These are phyloP conservation scores for Contarinia nasturtii DNA, from an alignment of 1,140 invertebrate species.

Conservation along the genomic window DNA sequence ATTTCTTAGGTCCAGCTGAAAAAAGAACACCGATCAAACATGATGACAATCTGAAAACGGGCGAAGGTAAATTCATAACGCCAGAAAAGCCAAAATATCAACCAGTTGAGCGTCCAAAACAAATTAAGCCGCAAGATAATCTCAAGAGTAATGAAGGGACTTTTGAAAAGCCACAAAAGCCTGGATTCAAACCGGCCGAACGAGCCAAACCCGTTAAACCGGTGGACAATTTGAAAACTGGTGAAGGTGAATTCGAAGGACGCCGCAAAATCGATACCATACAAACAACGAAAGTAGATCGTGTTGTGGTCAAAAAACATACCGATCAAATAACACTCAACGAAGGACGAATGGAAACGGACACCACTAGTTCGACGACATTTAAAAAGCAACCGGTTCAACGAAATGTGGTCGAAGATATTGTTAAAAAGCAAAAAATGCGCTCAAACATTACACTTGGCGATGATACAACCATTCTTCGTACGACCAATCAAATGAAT, in stretches of 20 bases:
- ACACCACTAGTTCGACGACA: not conserved
- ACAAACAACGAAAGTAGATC: not conserved
- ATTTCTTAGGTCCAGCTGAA: conserved; percentile 23
- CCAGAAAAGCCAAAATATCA: conserved; percentile 22
- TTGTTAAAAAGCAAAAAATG: conserved; percentile 32
- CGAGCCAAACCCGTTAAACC: conserved; percentile 26
- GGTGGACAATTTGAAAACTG: conserved; percentile 35
- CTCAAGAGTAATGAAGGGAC: conserved; percentile 26
- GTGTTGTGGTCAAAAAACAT: conserved; percentile 17
- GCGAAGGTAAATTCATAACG: conserved; percentile 20
- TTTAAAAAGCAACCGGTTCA: not conserved
- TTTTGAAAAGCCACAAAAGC: conserved; percentile 27
- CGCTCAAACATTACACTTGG: conserved; percentile 42
- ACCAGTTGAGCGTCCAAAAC: conserved; percentile 24
- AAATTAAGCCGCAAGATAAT: conserved; percentile 24
- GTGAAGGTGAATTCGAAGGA: conserved; percentile 9
- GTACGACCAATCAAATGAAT: conserved; percentile 37
- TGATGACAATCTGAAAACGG: conserved; percentile 31
- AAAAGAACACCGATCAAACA: conserved; percentile 24
- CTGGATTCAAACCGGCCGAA: conserved; percentile 27
- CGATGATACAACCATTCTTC: conserved; percentile 28
- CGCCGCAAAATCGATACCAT: not conserved
- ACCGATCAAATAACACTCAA: conserved; percentile 20
- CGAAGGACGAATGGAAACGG: not conserved
- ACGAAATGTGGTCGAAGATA: not conserved